Base-by-base conservation (phyloP, 1,140 invertebrate species). In the Musca domestica region DNA sequence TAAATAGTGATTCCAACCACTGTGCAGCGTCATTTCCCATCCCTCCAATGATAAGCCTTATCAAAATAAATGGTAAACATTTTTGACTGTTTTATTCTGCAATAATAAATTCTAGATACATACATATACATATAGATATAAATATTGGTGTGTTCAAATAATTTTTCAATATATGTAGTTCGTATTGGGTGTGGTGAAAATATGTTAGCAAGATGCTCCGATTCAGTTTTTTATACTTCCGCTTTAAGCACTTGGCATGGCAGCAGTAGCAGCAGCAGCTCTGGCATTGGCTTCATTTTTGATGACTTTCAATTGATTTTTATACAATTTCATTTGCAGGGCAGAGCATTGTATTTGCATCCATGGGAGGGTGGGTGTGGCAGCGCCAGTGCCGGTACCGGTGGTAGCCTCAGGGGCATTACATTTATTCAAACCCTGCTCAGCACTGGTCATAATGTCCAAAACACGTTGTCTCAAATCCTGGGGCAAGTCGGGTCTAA, bases 311-410 rank as follows among this genome's bases (percentile, higher is more conserved):
- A 77, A 72, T 47, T 74, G 71, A 70, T 66, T 72, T 70, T 77
- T 77, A 58, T 76, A 72, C 0, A n/a, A 14, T 27, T 72, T 72
- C 64, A 77, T 56, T 6, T 70, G 65, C 2, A 73, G 72, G 64
- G 76, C 77, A 17, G 74, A 69, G 47, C 76, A 77, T 9, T 74
- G 76, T 27, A 77, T 77, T 49, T 77, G 74, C 48, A 77, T 41
- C 76, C 76, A 77, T 3, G 76, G 76, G 56, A 77, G 6, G 9
- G 72, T 70, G 10, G 34, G 34, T 10, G 5, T 12, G 10, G 34
- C 34, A 9, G 34, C 56, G 3, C 9, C 19, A 20, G 56, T 34
- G n/a, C 27, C 27, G 15, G 27, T 3, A 30, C 27, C 34, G 12
- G 34, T 12, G 10, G 10, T 10, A 41, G 34, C 56, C 2, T 7